Evolutionary conservation across 2,888 invertebrate genomes (phyloP).

Genomic region (Luperina nickerlii): DNA sequence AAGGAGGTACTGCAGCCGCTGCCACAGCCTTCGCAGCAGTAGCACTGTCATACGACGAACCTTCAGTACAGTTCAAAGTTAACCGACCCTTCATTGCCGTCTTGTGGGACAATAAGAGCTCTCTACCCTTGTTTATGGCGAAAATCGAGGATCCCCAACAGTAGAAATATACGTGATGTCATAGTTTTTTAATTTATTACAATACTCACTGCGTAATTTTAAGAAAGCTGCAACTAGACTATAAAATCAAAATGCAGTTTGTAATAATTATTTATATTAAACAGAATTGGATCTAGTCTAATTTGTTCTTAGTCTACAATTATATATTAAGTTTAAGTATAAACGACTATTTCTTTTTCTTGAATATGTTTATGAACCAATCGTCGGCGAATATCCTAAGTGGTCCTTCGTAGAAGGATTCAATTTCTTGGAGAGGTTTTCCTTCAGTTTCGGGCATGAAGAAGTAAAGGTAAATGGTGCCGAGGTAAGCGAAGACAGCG

Average conservation of each 20-base stretch:
- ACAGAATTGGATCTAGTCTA: conserved; percentile 63
- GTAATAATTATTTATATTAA: conserved; percentile 49
- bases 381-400: conserved; percentile 84
- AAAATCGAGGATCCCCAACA: conserved; percentile 84
- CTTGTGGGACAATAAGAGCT: conserved; percentile 85
- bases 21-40: conserved; percentile 85
- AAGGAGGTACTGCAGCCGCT: conserved; percentile 87
- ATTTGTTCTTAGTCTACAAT: conserved; percentile 53
- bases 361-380: conserved; percentile 82
- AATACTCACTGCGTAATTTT: conserved; percentile 52
- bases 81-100: conserved; percentile 88
- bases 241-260: conserved; percentile 34
- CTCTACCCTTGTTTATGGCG: conserved; percentile 87
- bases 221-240: conserved; percentile 12
- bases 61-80: conserved; percentile 78
- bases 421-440: conserved; percentile 87
- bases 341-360: conserved; percentile 72
- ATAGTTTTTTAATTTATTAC: conserved; percentile 36
- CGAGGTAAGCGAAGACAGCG: conserved; percentile 83
- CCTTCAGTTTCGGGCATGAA: conserved; percentile 90
- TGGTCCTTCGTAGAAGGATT: conserved; percentile 83
- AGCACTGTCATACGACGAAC: conserved; percentile 85
- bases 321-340: conserved; percentile 35
- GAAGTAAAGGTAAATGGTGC: conserved; percentile 88
- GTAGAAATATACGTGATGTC: conserved; percentile 53